These are phyloP conservation scores for Cerceris ruficornis DNA, from an alignment of 2,888 invertebrate genomes.

Conservation along the genomic window DNA sequence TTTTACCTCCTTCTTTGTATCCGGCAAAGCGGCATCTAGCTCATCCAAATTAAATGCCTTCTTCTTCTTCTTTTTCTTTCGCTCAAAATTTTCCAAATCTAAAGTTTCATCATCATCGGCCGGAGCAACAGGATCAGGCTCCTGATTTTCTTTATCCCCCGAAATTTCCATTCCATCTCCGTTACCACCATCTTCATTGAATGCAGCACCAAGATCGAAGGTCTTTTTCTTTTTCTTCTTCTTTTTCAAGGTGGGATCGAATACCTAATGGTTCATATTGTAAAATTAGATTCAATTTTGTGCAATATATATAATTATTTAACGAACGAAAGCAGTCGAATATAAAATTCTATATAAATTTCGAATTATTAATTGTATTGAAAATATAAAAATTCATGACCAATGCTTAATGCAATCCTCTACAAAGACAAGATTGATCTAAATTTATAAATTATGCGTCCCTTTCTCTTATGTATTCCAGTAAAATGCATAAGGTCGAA, in stretches of 20 bases:
- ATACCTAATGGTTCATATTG: constrained; percentile 83
- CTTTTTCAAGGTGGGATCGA: constrained; percentile 93
- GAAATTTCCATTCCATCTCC: constrained; percentile 85
- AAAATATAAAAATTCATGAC: too few relatives aligned
- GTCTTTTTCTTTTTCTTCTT: constrained; percentile 98
- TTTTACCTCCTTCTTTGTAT: constrained; percentile 84
- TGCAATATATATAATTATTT: background rate
- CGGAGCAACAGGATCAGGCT: constrained; percentile 74
- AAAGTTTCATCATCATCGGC: constrained; percentile 88
- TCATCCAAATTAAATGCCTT: constrained; percentile 94
- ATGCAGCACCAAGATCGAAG: constrained; percentile 94
- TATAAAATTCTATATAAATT: background rate
- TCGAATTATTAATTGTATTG: too few relatives aligned
- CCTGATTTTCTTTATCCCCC: constrained; percentile 83
- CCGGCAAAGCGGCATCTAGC: constrained; percentile 90
- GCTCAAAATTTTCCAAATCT: constrained; percentile 92
- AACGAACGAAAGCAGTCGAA: background rate
- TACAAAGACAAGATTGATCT: too few relatives aligned
- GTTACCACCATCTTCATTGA: constrained; percentile 85
- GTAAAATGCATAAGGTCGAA: background rate
- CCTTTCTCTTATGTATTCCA: background rate
- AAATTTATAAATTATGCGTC: constrained; percentile 1
- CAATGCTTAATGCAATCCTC: too few relatives aligned
- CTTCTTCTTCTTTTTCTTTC: constrained; percentile 96
- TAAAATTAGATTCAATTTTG: background rate